These are phyloP conservation scores for Hippoglossus hippoglossus DNA, from an alignment of 2,797 vertebrate genomes.

Conservation along the genomic window DNA sequence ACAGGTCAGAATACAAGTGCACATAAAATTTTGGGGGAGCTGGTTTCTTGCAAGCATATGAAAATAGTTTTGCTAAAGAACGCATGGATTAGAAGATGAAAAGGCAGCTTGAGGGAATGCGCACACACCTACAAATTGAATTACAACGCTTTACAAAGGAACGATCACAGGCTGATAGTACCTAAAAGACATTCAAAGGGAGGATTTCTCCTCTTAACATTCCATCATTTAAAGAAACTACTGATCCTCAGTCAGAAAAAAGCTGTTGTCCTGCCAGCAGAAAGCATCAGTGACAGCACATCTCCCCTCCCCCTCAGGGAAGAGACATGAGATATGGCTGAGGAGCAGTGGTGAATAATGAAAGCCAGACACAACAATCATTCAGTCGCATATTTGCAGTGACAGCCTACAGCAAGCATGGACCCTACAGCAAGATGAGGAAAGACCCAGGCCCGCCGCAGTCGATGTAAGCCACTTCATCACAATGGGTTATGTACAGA, in stretches of 20 bases:
- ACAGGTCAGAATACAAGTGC: no score
- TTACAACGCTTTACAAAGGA: constrained; percentile 1
- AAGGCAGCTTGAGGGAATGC: background rate
- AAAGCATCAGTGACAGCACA: constrained; percentile 53
- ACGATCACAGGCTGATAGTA: constrained; percentile 7
- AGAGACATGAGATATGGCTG: constrained; percentile 46
- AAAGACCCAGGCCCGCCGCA: constrained; percentile 53
- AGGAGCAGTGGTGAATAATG: constrained; percentile 65
- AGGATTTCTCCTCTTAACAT: constrained; percentile 24
- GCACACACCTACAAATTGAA: background rate
- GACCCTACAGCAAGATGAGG: constrained; percentile 48
- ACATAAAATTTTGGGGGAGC: no score
- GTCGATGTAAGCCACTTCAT: constrained; percentile 56
- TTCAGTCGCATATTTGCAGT: constrained; percentile 45
- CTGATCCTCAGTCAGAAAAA: constrained; percentile 43
- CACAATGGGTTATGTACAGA: constrained; percentile 22
- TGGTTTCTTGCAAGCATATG: no score
- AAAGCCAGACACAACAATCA: constrained; percentile 51
- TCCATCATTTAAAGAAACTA: constrained; percentile 43
- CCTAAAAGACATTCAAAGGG: background rate
- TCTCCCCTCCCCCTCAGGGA: constrained; percentile 46
- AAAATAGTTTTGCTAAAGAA: no score
- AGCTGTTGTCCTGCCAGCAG: constrained; percentile 50
- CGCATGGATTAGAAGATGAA: constrained; percentile 1
- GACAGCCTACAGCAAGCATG: constrained; percentile 40